These are phyloP conservation scores for Fulica atra DNA, from an alignment of 2,113 vertebrate genomes.

Conservation along the genomic window DNA sequence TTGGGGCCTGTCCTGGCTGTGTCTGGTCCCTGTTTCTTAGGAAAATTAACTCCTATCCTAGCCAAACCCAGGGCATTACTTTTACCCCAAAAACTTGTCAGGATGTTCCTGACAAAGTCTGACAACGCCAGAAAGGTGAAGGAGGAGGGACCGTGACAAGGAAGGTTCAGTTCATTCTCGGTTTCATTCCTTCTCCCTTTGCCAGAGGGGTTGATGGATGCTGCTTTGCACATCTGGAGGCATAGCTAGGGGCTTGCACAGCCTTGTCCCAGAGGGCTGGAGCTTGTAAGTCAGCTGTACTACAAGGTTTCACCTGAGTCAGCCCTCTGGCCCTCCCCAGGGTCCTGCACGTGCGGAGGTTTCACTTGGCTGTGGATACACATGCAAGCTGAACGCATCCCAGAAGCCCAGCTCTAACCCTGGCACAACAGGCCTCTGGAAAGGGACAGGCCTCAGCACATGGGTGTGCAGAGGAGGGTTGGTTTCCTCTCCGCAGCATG, in stretches of 20 bases:
- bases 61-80: no score
- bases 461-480: not conserved
- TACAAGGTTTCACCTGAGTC: not conserved
- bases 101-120: not conserved
- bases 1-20: no score
- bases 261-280: not conserved
- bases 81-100: not conserved
- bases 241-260: not conserved
- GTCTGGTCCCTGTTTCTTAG: no score
- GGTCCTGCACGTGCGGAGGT: not conserved
- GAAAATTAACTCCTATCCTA: no score
- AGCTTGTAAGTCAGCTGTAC: not conserved
- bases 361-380: not conserved
- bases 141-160: not conserved
- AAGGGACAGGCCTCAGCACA: not conserved
- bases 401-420: not conserved
- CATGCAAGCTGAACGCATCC: not conserved
- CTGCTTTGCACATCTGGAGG: not conserved
- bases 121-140: not conserved
- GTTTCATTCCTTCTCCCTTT: not conserved
- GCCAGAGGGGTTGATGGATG: not conserved
- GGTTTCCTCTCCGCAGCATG: not conserved
- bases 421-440: not conserved
- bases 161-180: not conserved
- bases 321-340: not conserved